A percentile compares a stretch with the other conserved stretches of the same genome.
Conservation (phyloP, 2,113 vertebrate genomes). For the Chunga burmeisteri region DNA sequence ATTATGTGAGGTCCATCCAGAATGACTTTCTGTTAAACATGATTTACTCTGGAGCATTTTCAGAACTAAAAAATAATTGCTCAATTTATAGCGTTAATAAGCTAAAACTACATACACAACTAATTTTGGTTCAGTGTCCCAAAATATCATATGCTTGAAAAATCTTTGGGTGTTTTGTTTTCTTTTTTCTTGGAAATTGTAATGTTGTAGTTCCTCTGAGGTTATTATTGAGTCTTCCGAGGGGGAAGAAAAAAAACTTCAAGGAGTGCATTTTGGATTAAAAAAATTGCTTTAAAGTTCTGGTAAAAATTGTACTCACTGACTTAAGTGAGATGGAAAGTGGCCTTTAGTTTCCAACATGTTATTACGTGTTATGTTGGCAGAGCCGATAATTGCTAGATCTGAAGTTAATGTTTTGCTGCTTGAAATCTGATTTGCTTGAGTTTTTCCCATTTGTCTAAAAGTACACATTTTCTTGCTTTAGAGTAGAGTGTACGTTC, state of each 20-base stretch:
- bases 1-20: not conserved
- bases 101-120: not conserved
- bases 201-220: not conserved
- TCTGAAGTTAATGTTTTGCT: not conserved
- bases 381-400: not conserved
- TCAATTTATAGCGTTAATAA: not conserved
- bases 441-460: not conserved
- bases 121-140: not conserved
- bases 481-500: not conserved
- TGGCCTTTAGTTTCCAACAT: not conserved
- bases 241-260: not conserved
- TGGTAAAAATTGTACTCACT: not conserved
- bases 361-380: not conserved
- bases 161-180: not conserved
- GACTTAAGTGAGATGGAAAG: not conserved
- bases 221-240: not conserved
- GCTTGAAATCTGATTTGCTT: not conserved
- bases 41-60: not conserved
- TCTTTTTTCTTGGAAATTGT: not conserved
- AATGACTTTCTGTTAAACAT: not conserved
- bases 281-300: not conserved
- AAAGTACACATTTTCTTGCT: not conserved
- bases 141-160: not conserved
- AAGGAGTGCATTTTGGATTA: not conserved
- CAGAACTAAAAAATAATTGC: not conserved